phyloP scores from a whole-genome alignment of 2,797 vertebrate genomes.

The Silurus lanzhouensis region DNA sequence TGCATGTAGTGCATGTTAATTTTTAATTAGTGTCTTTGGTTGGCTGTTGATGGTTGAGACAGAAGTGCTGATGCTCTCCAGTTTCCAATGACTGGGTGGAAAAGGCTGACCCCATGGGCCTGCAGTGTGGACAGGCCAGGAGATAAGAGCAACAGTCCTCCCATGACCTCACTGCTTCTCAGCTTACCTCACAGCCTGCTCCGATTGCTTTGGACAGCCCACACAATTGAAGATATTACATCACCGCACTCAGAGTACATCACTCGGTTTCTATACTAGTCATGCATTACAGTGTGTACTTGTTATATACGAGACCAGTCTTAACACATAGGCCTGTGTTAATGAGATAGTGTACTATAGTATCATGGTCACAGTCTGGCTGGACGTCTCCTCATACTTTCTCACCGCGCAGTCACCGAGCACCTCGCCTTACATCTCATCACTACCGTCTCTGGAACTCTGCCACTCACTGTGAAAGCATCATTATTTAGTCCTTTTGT shows the following conservation, averaged over 20 bases:
- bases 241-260: not conserved
- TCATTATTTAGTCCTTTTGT: slow-evolving; percentile 84
- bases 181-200: slow-evolving; percentile 34
- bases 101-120: slow-evolving; percentile 44
- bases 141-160: slow-evolving; percentile 47
- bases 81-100: slow-evolving; percentile 49
- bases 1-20: slow-evolving; percentile 11
- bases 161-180: slow-evolving; percentile 42
- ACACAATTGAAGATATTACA: slow-evolving; percentile 7
- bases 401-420: slow-evolving; percentile 59
- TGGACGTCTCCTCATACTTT: slow-evolving; percentile 24
- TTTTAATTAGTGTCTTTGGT: slow-evolving; percentile 17
- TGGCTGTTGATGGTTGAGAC: slow-evolving; percentile 36
- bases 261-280: not conserved
- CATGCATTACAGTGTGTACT: not conserved
- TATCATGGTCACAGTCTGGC: slow-evolving; percentile 36
- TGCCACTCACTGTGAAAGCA: slow-evolving; percentile 74
- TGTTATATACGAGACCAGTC: slow-evolving; percentile 4
- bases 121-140: slow-evolving; percentile 33
- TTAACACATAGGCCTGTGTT: slow-evolving; percentile 27
- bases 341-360: slow-evolving; percentile 33
- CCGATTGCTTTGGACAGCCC: slow-evolving; percentile 8
- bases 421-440: slow-evolving; percentile 62
- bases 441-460: slow-evolving; percentile 68
- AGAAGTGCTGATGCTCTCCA: slow-evolving; percentile 35